Conservation (phyloP, 2,888 invertebrate genomes). For the Mythimna loreyi region DNA sequence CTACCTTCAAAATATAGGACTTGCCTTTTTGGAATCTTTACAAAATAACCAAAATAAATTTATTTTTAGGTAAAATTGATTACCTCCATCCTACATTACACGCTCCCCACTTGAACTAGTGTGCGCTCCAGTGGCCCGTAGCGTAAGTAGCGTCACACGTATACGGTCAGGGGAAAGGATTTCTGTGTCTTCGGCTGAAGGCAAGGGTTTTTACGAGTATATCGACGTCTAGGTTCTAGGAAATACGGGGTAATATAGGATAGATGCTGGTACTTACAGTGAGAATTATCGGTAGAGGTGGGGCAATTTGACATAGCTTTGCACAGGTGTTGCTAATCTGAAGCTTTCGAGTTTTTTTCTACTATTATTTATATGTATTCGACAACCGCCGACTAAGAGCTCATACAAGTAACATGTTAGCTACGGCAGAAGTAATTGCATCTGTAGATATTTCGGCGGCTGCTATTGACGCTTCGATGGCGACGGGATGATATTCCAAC, state of each 20-base stretch:
- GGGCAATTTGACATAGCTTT: not conserved
- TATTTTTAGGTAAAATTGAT: not conserved
- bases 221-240: slow-evolving; percentile 6
- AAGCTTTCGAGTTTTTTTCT: no score
- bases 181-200: slow-evolving; percentile 52
- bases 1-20: no score
- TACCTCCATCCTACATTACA: slow-evolving; percentile 28
- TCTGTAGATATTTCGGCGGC: no score
- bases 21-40: no score
- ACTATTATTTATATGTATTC: no score
- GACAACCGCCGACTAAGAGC: no score
- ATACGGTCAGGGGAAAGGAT: slow-evolving; percentile 54
- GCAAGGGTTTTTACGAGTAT: slow-evolving; percentile 39
- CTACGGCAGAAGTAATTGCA: no score
- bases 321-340: no score
- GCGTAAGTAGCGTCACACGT: slow-evolving; percentile 52
- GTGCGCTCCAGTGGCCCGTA: slow-evolving; percentile 49
- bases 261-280: not conserved
- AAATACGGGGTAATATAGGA: slow-evolving; percentile 16
- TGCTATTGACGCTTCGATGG: no score
- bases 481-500: no score
- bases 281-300: no score
- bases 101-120: slow-evolving; percentile 45
- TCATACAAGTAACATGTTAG: no score
- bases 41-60: not conserved